Percentiles rank a stretch among this genome's conserved stretches.
Evolutionary conservation across 2,888 invertebrate species (phyloP).

Genomic region (Dasysyrphus albostriatus): DNA sequence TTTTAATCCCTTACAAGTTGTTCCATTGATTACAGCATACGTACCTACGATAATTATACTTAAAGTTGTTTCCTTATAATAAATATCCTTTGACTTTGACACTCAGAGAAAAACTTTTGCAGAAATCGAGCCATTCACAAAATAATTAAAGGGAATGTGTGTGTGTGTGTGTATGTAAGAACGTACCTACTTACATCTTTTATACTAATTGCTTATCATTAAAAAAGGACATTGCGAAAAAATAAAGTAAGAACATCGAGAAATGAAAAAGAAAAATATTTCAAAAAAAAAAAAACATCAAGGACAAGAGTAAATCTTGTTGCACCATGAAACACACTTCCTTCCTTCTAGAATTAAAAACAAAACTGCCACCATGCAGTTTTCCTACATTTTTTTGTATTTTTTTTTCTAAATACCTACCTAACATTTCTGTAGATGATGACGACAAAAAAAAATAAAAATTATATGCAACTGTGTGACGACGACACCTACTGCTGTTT

Average conservation of each 20-base stretch:
- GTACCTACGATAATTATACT: not conserved
- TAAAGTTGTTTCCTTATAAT: slow-evolving; percentile 11
- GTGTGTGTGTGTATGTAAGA: not conserved
- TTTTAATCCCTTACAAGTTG: slow-evolving; percentile 22
- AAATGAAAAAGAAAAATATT: not conserved
- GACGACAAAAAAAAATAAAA: slow-evolving; percentile 1
- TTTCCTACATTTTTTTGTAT: not conserved
- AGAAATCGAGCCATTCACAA: slow-evolving; percentile 48
- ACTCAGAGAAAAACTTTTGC: slow-evolving; percentile 16
- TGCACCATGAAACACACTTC: slow-evolving; percentile 56
- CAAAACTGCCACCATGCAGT: slow-evolving; percentile 32
- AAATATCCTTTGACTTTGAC: slow-evolving; percentile 47
- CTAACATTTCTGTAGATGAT: not conserved
- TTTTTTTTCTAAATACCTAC: slow-evolving; percentile 12
- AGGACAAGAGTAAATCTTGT: slow-evolving; percentile 63
- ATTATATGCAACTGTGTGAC: slow-evolving; percentile 45
- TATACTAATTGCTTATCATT: slow-evolving; percentile 73
- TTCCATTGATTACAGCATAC: slow-evolving; percentile 17
- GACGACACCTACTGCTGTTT: slow-evolving; percentile 59
- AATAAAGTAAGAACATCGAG: slow-evolving; percentile 2
- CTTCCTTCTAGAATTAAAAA: slow-evolving; percentile 50
- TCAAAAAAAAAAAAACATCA: slow-evolving; percentile 45
- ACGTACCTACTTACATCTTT: slow-evolving; percentile 31
- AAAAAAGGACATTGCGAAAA: slow-evolving; percentile 28
- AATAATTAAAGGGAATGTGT: slow-evolving; percentile 60